Percentiles rank a stretch among this genome's conserved stretches.
phyloP scores from a whole-genome alignment of 2,888 invertebrate genomes.

The Eledone cirrhosa region DNA sequence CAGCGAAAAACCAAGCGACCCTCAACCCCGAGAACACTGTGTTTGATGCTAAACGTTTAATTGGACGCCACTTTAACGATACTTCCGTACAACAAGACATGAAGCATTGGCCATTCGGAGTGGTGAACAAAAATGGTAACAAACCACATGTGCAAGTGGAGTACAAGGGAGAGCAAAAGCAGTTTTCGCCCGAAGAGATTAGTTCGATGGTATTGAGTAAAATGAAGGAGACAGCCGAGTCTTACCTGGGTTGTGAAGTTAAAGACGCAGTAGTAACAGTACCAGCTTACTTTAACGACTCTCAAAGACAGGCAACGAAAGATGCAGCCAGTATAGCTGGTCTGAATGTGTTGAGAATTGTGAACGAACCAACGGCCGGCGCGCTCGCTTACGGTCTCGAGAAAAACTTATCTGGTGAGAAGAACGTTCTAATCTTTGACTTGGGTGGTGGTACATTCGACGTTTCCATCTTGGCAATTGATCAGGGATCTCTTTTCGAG shows the following conservation, averaged over 20 bases:
- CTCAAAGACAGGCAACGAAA: constrained; percentile 73
- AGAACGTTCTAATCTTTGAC: constrained; percentile 72
- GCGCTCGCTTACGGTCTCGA: constrained; percentile 68
- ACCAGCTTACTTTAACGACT: constrained; percentile 65
- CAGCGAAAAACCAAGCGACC: constrained; percentile 68
- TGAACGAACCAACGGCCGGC: constrained; percentile 72
- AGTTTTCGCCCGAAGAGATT: constrained; percentile 87
- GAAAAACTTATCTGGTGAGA: constrained; percentile 65
- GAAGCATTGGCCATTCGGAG: constrained; percentile 47
- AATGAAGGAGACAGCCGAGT: constrained; percentile 76
- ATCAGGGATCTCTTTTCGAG: constrained; percentile 76
- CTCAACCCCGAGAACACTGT: constrained; percentile 80
- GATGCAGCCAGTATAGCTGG: constrained; percentile 67
- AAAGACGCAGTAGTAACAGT: constrained; percentile 63
- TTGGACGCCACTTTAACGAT: constrained; percentile 42
- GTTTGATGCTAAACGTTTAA: constrained; percentile 59
- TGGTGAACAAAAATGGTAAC: constrained; percentile 43
- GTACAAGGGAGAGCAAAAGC: constrained; percentile 82
- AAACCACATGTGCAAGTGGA: constrained; percentile 58
- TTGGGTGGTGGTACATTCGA: constrained; percentile 77
- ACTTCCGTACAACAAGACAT: constrained; percentile 41
- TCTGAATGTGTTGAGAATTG: constrained; percentile 69
- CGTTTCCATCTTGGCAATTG: constrained; percentile 69
- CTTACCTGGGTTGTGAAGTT: constrained; percentile 72
- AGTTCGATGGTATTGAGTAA: constrained; percentile 89